These are phyloP conservation scores for Rachycentron canadum DNA, from an alignment of 2,797 vertebrate genomes.

Conservation along the genomic window DNA sequence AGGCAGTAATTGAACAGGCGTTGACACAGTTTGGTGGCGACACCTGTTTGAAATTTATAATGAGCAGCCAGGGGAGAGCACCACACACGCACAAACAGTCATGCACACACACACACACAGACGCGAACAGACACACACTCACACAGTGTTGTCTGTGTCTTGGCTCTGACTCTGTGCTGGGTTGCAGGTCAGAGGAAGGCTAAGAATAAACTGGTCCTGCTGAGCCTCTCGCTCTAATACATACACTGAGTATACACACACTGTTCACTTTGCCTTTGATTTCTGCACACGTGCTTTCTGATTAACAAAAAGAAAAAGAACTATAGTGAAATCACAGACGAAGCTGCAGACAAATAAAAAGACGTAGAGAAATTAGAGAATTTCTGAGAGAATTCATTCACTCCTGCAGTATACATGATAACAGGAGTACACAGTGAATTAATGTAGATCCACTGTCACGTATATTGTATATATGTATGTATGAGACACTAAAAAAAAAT, in stretches of 20 bases:
- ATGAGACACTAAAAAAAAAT: slow-evolving; percentile 30
- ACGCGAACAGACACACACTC: slow-evolving; percentile 17
- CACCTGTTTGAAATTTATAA: slow-evolving; percentile 77
- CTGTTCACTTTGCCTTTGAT: slow-evolving; percentile 37
- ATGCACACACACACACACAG: slow-evolving; percentile 17
- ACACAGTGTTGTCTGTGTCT: slow-evolving; percentile 39
- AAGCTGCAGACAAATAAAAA: slow-evolving; percentile 11
- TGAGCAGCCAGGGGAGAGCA: slow-evolving; percentile 66
- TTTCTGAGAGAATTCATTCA: slow-evolving; percentile 19
- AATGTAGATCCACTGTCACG: slow-evolving; percentile 12
- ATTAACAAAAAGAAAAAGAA: slow-evolving; percentile 34
- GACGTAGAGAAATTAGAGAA: neutral
- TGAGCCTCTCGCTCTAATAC: slow-evolving; percentile 35
- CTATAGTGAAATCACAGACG: slow-evolving; percentile 12
- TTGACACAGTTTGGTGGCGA: slow-evolving; percentile 59
- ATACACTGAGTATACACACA: slow-evolving; percentile 3
- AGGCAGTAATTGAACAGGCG: slow-evolving; percentile 58
- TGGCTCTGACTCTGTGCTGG: slow-evolving; percentile 54
- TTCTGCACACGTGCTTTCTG: slow-evolving; percentile 36
- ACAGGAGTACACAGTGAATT: slow-evolving; percentile 23
- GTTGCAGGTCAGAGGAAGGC: slow-evolving; percentile 65
- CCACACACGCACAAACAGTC: slow-evolving; percentile 26
- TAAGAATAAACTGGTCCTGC: slow-evolving; percentile 72
- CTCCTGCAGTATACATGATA: slow-evolving; percentile 13
- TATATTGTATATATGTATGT: neutral